Base-by-base conservation (phyloP, 1,140 invertebrate genomes). In the Liolophura sinensis region DNA sequence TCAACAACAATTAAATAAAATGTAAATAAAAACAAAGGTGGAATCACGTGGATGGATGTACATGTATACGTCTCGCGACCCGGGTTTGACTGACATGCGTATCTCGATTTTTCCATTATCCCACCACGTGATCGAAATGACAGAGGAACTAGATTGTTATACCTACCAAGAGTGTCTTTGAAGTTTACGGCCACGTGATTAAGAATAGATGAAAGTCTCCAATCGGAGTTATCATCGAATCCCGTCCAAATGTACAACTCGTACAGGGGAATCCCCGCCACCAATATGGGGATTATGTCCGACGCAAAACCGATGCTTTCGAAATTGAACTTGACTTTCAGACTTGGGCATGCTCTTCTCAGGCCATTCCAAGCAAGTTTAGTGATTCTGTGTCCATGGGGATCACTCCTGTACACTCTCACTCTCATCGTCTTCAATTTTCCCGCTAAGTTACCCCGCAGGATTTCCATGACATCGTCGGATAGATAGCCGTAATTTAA, bases 161-260 rank as follows among this genome's bases (percentile, higher is more conserved):
- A 55, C 67, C 47, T 62, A 71, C 66, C 62, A 22, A 71, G 31
- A 16, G 52, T 60, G n/a, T 52, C 22, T 27, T 40, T 57, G 25
- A 51, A 66, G 12, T 25, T 65, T 22, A 52, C 46, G n/a, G 62
- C 56, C 15, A 73, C 60, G 47, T 73, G 68, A n/a, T 24, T 55
- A 24, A 73, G 63, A 22, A 64, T 70, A 0, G 56, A 51, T 22
- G 48, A 24, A 1, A 73, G 60, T 47, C 64, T 65, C 71, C 71
- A 73, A 1, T 73, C 71, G 15, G 52, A 22, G 24, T 73, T 66
- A 64, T 73, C 71, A n/a, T 73, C 71, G 52, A 70, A 73, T 14
- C 71, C 71, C 20, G 68, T 73, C 71, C 71, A 73, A 11, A 70
- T 63, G 25, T 70, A 69, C 22, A 73, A 27, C 40, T 73, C 71